These are phyloP conservation scores for Mythimna pallens DNA, from an alignment of 2,888 invertebrate genomes.

Conservation along the genomic window DNA sequence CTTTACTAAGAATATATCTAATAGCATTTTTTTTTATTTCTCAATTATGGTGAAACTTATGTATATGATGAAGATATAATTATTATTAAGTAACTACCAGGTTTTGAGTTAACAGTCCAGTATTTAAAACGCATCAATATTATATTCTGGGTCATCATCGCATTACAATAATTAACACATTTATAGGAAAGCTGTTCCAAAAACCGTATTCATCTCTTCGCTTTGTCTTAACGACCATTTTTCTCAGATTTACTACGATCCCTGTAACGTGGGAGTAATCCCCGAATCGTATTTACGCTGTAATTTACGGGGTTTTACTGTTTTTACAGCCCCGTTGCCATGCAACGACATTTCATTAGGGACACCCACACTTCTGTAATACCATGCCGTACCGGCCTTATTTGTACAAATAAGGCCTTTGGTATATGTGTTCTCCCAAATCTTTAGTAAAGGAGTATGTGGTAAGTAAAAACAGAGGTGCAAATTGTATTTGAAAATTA, in stretches of 20 bases:
- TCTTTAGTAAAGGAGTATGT: background rate
- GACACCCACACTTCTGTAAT: constrained; percentile 33
- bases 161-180: constrained; percentile 1
- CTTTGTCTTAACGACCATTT: constrained; percentile 57
- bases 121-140: background rate
- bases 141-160: too few species aligned
- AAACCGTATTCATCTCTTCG: constrained; percentile 14
- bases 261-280: constrained; percentile 63
- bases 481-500: background rate
- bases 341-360: constrained; percentile 69
- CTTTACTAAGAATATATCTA: too few species aligned
- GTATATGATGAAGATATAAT: too few species aligned
- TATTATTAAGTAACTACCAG: background rate
- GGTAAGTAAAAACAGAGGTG: too few species aligned
- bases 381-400: constrained; percentile 2
- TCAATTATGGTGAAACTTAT: too few species aligned
- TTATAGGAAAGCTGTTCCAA: constrained; percentile 1
- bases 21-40: background rate
- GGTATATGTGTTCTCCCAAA: background rate
- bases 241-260: constrained; percentile 64
- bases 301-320: constrained; percentile 71
- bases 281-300: constrained; percentile 71
- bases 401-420: background rate
- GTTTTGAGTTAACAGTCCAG: background rate
- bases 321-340: constrained; percentile 74